phyloP scores from a whole-genome alignment of 2,113 vertebrate species.

The Hemicordylus capensis region DNA sequence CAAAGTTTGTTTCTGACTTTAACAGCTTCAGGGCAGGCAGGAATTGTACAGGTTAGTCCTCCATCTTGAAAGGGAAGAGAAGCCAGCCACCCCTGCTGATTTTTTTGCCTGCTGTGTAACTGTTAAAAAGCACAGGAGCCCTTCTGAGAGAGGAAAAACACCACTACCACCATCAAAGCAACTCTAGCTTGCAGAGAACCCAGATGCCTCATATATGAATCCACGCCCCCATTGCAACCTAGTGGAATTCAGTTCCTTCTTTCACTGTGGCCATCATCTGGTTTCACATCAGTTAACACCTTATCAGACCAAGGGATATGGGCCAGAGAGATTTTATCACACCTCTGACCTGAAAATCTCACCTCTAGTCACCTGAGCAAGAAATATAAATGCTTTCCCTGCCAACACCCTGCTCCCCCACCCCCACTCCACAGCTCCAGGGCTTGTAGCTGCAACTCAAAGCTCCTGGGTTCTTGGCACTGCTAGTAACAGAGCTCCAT shows the following conservation, averaged over 20 bases:
- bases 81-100: background rate
- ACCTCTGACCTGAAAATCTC: background rate
- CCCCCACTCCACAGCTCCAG: too few species aligned
- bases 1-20: background rate
- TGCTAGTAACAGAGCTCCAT: background rate
- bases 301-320: background rate
- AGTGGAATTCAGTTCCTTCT: background rate
- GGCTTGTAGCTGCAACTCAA: background rate
- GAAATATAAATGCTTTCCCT: background rate
- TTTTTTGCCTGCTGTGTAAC: background rate
- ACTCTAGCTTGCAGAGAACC: background rate
- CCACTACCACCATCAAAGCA: background rate
- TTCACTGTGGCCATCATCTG: background rate
- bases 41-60: background rate
- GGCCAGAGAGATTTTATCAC: constrained; percentile 13
- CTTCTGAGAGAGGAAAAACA: background rate
- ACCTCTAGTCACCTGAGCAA: background rate
- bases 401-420: background rate
- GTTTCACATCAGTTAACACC: background rate
- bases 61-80: too few species aligned
- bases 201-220: background rate
- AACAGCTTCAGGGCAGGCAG: background rate
- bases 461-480: too few species aligned
- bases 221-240: background rate
- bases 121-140: background rate